Conservation (phyloP, 2,797 vertebrate species). For the Tokudaia tokunoshimensis region DNA sequence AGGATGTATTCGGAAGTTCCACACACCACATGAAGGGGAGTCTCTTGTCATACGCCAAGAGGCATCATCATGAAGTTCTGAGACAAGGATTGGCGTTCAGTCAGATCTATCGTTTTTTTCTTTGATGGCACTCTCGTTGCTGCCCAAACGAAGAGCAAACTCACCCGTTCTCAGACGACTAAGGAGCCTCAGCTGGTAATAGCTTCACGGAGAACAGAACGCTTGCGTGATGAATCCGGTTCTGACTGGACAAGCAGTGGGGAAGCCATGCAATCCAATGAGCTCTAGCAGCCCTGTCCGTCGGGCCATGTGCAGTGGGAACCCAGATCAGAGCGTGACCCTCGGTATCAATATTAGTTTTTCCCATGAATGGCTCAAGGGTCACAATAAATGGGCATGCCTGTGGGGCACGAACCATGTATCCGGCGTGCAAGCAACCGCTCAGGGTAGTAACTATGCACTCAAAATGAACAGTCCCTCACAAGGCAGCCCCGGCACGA, state of each 20-base stretch:
- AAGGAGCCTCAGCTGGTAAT: conserved; percentile 98
- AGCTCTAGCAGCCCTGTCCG: conserved; percentile 96
- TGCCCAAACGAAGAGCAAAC: conserved; percentile 98
- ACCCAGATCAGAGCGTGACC: conserved; percentile 96
- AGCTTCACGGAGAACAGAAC: conserved; percentile 96
- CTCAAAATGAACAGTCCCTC: conserved; percentile 98
- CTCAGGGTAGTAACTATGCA: conserved; percentile 97
- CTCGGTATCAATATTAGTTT: conserved; percentile 97
- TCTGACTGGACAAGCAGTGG: conserved; percentile 94
- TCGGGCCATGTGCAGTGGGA: conserved; percentile 93
- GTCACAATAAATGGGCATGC: conserved; percentile 93
- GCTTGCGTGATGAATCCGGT: conserved; percentile 97
- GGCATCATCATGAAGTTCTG: conserved; percentile 99
- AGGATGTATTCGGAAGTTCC: conserved; percentile 97
- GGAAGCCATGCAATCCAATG: conserved; percentile 95
- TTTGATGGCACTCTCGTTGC: conserved; percentile 97
- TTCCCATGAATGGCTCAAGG: conserved; percentile 95
- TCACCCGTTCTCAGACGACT: conserved; percentile 96
- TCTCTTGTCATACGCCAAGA: conserved; percentile 95
- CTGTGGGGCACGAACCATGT: conserved; percentile 94
- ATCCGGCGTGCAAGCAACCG: conserved; percentile 94
- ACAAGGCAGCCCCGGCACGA: conserved; percentile 95
- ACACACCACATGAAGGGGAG: conserved; percentile 96
- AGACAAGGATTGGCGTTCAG: conserved; percentile 96
- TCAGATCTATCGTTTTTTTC: conserved; percentile 95